Base-by-base conservation (phyloP, 2,797 vertebrate genomes). In the Gadopsis marmoratus region DNA sequence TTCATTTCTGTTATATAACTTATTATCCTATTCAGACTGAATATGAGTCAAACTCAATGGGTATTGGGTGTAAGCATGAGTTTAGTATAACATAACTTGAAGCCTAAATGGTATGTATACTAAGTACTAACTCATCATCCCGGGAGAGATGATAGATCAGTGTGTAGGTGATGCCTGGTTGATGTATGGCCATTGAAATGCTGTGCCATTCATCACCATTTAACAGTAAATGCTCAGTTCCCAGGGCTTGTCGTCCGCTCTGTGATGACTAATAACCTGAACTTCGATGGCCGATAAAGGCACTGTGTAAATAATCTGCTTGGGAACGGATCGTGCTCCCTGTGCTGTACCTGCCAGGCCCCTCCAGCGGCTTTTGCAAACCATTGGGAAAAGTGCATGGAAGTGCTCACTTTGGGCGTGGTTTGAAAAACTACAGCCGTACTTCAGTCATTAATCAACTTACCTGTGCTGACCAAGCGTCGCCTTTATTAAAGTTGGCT, bases 221-320 rank as follows among this genome's bases (percentile, higher is more conserved):
- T 96, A 96, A 96, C 96, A 96, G 97, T 96, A 96, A 97, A 96
- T 95, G 95, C 94, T 96, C 95, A 95, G 95, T 96, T 96, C 96
- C 95, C 95, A 92, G 62, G 94, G 93, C 96, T 95, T 96, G 96
- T 97, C 96, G 93, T 96, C 95, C 95, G 92, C 95, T 96, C 96
- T 94, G 94, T 94, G 95, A 96, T 98, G 97, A 99, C 96, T 96
- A 97, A 98, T 97, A 95, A 95, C 95, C 94, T 89, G 93, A 95
- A 93, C 96, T 96, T 93, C 96, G 96, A 95, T 86, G 91, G 87
- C 94, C 96, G 97, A 97, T 97, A 96, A 96, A 96, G 94, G 96
- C 91, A 95, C 96, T 96, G 96, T 97, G 95, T 97, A 97, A 94
- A 97, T 97, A 96, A 98, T 97, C 95, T 97, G 93, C 94, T 94